Percentiles rank a stretch among this genome's conserved stretches.
phyloP scores from a whole-genome alignment of 2,888 invertebrate species.

The Dryobota labecula region DNA sequence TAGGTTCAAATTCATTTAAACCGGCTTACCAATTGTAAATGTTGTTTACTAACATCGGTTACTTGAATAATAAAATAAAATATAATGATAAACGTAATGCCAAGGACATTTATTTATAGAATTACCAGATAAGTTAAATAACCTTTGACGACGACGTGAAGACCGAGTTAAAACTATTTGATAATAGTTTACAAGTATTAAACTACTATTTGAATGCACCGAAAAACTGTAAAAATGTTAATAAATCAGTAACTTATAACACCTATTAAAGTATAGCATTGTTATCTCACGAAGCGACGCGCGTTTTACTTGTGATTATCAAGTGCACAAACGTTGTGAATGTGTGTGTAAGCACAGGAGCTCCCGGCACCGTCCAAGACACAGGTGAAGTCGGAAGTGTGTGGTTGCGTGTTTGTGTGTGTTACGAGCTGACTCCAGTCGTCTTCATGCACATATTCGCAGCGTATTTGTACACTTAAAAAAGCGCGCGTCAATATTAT shows the following conservation, averaged over 20 bases:
- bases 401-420: no score
- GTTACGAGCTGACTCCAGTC: no score
- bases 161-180: conserved; percentile 1
- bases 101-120: conserved; percentile 36
- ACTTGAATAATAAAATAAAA: conserved; percentile 32
- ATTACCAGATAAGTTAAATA: conserved; percentile 1
- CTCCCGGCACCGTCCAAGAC: no score
- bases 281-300: no score
- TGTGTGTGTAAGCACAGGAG: no score
- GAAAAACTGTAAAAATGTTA: no score
- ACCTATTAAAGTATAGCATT: background rate
- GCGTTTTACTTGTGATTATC: no score
- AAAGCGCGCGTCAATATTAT: no score
- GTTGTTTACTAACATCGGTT: conserved; percentile 1
- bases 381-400: no score
- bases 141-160: background rate
- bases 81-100: conserved; percentile 10
- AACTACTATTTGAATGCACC: background rate
- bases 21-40: conserved; percentile 7
- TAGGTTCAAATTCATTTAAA: background rate
- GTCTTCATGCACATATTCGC: no score
- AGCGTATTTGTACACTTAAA: no score
- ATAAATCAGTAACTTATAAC: background rate
- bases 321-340: no score
- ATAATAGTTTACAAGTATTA: background rate